A percentile compares a stretch with the other conserved stretches of the same genome.
phyloP scores from a whole-genome alignment of 1,140 invertebrate genomes.

The Drosophila sproati region DNA sequence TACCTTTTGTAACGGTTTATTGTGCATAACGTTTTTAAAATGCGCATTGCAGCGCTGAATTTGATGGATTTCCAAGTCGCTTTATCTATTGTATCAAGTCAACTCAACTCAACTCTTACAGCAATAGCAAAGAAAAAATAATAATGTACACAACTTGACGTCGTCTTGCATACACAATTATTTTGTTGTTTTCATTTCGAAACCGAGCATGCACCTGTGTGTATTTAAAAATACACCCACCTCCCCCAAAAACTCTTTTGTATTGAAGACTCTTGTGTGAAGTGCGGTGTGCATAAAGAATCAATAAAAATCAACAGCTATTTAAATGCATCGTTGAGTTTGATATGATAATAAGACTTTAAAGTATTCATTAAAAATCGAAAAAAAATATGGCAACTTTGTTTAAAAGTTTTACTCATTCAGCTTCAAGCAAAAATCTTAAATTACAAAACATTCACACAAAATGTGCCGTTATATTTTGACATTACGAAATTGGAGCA shows the following conservation, averaged over 20 bases:
- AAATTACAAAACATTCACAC: neutral
- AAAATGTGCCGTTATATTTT: slow-evolving; percentile 35
- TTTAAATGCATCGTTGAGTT: slow-evolving; percentile 10
- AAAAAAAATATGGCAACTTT: neutral
- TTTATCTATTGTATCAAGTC: slow-evolving; percentile 48
- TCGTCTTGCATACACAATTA: slow-evolving; percentile 73
- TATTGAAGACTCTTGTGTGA: slow-evolving; percentile 29
- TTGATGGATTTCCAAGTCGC: slow-evolving; percentile 57
- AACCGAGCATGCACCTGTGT: slow-evolving; percentile 61
- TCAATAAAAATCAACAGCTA: slow-evolving; percentile 24
- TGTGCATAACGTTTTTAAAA: slow-evolving; percentile 56
- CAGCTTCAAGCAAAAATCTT: neutral
- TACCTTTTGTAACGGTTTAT: slow-evolving; percentile 44
- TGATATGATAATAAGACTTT: neutral
- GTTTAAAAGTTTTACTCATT: no score
- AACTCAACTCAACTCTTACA: slow-evolving; percentile 10
- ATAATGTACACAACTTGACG: slow-evolving; percentile 47
- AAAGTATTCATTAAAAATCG: neutral
- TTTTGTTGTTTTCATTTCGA: slow-evolving; percentile 56
- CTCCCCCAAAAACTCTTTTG: slow-evolving; percentile 29
- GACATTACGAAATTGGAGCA: slow-evolving; percentile 75
- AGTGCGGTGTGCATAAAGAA: slow-evolving; percentile 29
- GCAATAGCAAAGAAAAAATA: slow-evolving; percentile 13
- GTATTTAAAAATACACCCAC: slow-evolving; percentile 17
- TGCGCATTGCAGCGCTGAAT: slow-evolving; percentile 39